Evolutionary conservation across 2,888 invertebrate genomes (phyloP).

Genomic region (Limnephilus auricula): DNA sequence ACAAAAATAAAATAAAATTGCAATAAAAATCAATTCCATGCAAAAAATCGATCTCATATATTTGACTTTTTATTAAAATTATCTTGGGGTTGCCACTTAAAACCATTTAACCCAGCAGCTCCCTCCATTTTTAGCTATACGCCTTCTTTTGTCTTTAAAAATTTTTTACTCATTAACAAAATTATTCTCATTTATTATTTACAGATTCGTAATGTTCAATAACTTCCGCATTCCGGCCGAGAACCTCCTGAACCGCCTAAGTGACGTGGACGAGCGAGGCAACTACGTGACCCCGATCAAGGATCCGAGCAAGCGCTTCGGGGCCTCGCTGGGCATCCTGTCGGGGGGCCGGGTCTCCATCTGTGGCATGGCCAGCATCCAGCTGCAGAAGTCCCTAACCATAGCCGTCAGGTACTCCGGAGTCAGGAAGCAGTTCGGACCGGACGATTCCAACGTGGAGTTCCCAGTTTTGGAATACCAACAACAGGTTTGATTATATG

Average conservation of each 20-base stretch:
- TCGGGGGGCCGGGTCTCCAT: conserved; percentile 77
- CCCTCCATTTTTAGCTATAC: too few species aligned
- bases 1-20: too few species aligned
- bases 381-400: conserved; percentile 85
- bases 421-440: conserved; percentile 92
- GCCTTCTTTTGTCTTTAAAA: too few species aligned
- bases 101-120: too few species aligned
- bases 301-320: conserved; percentile 90
- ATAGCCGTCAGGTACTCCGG: conserved; percentile 93
- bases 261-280: conserved; percentile 91
- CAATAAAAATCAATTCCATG: too few species aligned
- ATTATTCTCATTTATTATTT: not conserved
- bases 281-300: conserved; percentile 88
- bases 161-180: too few species aligned
- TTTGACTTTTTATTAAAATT: too few species aligned
- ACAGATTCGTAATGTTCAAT: conserved; percentile 85
- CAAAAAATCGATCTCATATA: too few species aligned
- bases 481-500: conserved; percentile 80
- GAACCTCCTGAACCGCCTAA: conserved; percentile 89
- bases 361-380: conserved; percentile 76
- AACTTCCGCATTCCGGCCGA: conserved; percentile 89
- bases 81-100: too few species aligned
- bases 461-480: conserved; percentile 94
- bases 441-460: conserved; percentile 82
- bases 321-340: conserved; percentile 89